Conservation (phyloP, 2,888 invertebrate genomes). For the Strigamia crassipes region DNA sequence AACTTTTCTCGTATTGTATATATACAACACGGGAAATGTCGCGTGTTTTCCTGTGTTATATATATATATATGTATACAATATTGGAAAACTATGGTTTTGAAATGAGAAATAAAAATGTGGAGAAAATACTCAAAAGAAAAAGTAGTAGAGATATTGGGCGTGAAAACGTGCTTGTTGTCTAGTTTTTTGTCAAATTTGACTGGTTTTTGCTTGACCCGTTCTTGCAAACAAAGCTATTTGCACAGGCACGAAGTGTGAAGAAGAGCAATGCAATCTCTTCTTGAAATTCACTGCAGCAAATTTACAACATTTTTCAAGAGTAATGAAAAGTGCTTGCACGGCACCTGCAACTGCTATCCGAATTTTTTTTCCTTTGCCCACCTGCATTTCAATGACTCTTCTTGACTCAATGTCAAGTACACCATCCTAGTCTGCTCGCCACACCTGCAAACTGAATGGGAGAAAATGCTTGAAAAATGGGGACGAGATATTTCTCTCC, state of each 20-base stretch:
- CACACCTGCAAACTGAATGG: slow-evolving; percentile 15
- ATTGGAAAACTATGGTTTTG: too few species aligned
- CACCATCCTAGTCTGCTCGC: not conserved
- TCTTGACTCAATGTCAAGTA: slow-evolving; percentile 27
- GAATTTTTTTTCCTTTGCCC: not conserved
- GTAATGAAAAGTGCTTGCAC: not conserved
- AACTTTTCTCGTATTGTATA: too few species aligned
- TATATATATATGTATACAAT: too few species aligned
- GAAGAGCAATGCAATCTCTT: not conserved
- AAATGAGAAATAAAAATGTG: too few species aligned
- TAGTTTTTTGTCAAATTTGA: not conserved
- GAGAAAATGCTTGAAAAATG: not conserved
- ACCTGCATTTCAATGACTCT: slow-evolving; percentile 25
- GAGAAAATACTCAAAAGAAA: too few species aligned
- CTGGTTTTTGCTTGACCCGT: not conserved
- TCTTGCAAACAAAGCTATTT: not conserved
- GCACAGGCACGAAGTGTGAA: not conserved
- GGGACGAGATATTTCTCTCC: slow-evolving; percentile 4
- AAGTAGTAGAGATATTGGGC: not conserved
- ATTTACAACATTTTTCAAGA: not conserved
- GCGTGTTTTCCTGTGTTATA: too few species aligned
- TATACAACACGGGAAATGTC: too few species aligned
- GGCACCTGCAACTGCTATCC: not conserved
- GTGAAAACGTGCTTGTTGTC: not conserved
- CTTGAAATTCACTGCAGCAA: not conserved